phyloP scores from a whole-genome alignment of 23 tunicate genomes.

The Trididemnum miniatum region DNA sequence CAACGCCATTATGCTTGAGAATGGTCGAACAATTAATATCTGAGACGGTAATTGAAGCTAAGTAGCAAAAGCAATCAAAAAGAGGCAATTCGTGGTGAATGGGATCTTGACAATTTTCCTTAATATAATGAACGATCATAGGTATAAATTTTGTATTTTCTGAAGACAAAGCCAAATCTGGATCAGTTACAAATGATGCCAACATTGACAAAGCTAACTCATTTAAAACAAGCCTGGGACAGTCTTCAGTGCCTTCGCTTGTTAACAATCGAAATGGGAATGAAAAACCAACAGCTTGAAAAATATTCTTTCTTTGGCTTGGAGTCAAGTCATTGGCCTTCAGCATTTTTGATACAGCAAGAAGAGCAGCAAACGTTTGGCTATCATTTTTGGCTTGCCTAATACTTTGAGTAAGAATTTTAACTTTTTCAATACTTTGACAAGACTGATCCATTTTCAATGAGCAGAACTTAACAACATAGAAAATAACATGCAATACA shows the following conservation, averaged over 20 bases:
- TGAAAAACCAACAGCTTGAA: conserved; percentile 57
- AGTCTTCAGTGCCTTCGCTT: conserved; percentile 14
- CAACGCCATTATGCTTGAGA: conserved; percentile 7
- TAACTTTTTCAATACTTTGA: too few relatives aligned
- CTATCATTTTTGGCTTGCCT: conserved; percentile 66
- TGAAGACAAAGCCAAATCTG: conserved; percentile 3
- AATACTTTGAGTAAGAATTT: conserved; percentile 6
- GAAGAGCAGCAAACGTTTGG: conserved; percentile 79
- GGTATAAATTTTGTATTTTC: conserved; percentile 37
- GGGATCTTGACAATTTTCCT: background rate
- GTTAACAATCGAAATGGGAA: conserved; percentile 60
- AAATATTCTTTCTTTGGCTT: conserved; percentile 31
- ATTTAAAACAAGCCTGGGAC: background rate
- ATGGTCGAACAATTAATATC: background rate
- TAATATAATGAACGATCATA: conserved; percentile 21
- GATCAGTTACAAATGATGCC: conserved; percentile 39
- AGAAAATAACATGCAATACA: too few relatives aligned
- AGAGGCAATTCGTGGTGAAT: background rate
- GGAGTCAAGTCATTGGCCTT: conserved; percentile 36
- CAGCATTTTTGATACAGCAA: conserved; percentile 51
- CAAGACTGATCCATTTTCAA: too few relatives aligned
- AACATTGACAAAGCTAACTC: conserved; percentile 50
- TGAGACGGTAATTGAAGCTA: conserved; percentile 11
- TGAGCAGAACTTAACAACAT: too few relatives aligned
- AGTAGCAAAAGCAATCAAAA: conserved; percentile 44